A percentile compares a stretch with the other conserved stretches of the same genome.
These are phyloP conservation scores for Eudyptes chrysolophus DNA, from an alignment of 2,113 vertebrate species.

Conservation along the genomic window DNA sequence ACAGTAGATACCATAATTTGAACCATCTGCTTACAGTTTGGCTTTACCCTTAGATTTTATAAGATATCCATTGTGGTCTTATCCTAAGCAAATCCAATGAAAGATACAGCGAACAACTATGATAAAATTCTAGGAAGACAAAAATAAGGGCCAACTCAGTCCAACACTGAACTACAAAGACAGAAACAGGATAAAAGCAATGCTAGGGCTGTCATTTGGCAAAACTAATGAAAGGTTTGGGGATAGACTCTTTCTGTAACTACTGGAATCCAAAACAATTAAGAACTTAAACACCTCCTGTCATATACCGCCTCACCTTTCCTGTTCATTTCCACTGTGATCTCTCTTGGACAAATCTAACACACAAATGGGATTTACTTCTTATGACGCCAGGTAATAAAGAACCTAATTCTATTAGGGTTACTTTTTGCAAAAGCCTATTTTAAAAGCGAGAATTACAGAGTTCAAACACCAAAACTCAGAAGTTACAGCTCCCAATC, in stretches of 20 bases:
- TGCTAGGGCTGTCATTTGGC: not conserved
- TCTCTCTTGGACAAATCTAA: not conserved
- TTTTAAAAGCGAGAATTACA: not conserved
- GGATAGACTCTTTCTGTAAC: not conserved
- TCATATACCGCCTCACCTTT: not conserved
- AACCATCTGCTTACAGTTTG: not conserved
- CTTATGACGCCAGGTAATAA: not conserved
- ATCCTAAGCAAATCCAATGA: not conserved
- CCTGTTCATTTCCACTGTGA: not conserved
- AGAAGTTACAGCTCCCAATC: not conserved
- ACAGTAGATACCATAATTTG: not conserved
- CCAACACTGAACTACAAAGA: not conserved
- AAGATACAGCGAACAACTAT: not conserved
- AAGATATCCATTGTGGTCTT: not conserved
- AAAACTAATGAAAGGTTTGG: not conserved
- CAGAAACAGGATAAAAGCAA: not conserved
- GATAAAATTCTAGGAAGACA: not conserved
- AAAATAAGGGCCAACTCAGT: not conserved
- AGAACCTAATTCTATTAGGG: not conserved
- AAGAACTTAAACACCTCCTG: not conserved
- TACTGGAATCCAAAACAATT: not conserved
- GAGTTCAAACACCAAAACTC: not conserved
- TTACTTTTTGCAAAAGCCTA: not conserved
- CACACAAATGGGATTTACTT: not conserved
- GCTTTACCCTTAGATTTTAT: not conserved